These are phyloP conservation scores for Lepidochitona cinerea DNA, from an alignment of 2,888 invertebrate genomes.

Conservation along the genomic window DNA sequence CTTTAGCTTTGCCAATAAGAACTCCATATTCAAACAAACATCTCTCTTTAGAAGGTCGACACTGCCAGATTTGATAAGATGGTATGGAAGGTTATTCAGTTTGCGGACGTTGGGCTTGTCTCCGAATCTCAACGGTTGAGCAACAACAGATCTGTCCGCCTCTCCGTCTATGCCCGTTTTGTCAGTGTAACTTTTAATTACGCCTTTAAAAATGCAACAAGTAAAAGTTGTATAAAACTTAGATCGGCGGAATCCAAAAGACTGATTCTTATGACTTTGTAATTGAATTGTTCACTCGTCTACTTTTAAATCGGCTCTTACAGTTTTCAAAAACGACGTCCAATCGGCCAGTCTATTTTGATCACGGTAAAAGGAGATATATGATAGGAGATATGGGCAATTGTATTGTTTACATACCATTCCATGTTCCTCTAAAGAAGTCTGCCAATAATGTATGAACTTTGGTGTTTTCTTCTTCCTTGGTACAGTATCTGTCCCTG, in stretches of 20 bases:
- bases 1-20: conserved; percentile 50
- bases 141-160: conserved; percentile 49
- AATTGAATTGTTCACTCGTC: too few relatives aligned
- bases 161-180: conserved; percentile 34
- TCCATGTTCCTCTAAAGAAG: conserved; percentile 56
- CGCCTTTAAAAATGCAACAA: conserved; percentile 34
- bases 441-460: conserved; percentile 50
- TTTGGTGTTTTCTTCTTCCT: conserved; percentile 19
- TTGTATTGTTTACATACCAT: too few relatives aligned
- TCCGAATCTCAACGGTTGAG: conserved; percentile 54
- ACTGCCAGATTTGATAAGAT: conserved; percentile 42
- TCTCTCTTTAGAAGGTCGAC: conserved; percentile 46
- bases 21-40: conserved; percentile 57
- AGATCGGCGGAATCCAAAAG: too few relatives aligned
- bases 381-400: too few relatives aligned
- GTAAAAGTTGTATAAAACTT: too few relatives aligned
- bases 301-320: too few relatives aligned
- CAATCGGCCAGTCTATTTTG: too few relatives aligned
- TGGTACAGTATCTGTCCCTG: conserved; percentile 40
- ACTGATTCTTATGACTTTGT: too few relatives aligned
- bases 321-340: too few relatives aligned
- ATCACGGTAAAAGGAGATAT: too few relatives aligned
- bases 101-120: conserved; percentile 49
- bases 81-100: conserved; percentile 59
- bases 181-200: conserved; percentile 51